phyloP scores from a whole-genome alignment of 92 coral and sea anemone genomes.

The Montipora capitata region DNA sequence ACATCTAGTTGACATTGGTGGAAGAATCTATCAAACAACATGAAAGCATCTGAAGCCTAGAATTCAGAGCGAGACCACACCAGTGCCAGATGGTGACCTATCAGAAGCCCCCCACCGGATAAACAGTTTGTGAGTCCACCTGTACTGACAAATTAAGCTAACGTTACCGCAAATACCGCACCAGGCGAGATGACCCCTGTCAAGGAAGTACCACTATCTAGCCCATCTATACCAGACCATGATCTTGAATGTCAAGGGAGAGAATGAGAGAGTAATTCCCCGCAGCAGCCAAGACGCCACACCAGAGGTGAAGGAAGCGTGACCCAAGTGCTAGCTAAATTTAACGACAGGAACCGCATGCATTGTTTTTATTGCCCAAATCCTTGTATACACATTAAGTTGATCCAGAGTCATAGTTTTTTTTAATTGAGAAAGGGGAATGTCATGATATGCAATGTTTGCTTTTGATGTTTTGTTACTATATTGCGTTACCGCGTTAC shows the following conservation, averaged over 20 bases:
- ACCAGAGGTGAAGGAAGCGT: neutral
- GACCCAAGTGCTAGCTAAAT: neutral
- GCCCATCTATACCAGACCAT: neutral
- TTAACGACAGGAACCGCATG: neutral
- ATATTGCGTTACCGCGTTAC: neutral
- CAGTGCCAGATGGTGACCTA: neutral
- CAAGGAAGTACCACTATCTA: neutral
- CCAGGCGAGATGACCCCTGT: neutral
- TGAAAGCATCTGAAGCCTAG: conserved; percentile 60
- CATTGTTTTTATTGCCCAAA: neutral
- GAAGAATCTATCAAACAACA: conserved; percentile 48
- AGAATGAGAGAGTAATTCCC: neutral
- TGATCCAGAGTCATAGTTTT: neutral
- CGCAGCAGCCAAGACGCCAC: neutral
- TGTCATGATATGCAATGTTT: neutral
- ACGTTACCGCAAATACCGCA: neutral
- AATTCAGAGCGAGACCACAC: conserved; percentile 5
- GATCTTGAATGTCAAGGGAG: neutral
- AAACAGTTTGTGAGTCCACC: neutral
- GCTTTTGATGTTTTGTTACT: neutral
- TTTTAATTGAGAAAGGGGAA: neutral
- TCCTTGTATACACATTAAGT: neutral
- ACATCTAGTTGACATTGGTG: conserved; percentile 41
- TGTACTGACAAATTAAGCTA: neutral
- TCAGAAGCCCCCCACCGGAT: neutral